phyloP scores from a whole-genome alignment of 2,888 invertebrate genomes.

The Drosophila flavopinicola region DNA sequence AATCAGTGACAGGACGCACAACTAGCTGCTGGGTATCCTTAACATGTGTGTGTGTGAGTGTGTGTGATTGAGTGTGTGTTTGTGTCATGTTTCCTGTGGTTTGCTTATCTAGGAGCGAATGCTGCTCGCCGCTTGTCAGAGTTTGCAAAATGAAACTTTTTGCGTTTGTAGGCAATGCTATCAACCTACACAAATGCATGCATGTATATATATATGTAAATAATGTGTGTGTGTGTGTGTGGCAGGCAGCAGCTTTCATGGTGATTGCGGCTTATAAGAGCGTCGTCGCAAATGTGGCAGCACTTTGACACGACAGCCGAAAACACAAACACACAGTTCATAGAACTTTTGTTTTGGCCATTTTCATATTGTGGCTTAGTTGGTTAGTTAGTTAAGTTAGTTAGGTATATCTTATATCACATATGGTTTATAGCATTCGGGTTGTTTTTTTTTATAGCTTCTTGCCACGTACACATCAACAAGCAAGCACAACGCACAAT shows the following conservation, averaged over 20 bases:
- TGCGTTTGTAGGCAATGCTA: slow-evolving; percentile 19
- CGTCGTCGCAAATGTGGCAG: slow-evolving; percentile 35
- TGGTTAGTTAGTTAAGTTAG: slow-evolving; percentile 29
- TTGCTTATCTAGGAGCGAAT: slow-evolving; percentile 24
- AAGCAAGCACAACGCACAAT: slow-evolving; percentile 17
- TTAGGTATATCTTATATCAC: slow-evolving; percentile 40
- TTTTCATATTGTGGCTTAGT: slow-evolving; percentile 26
- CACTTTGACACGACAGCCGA: slow-evolving; percentile 34
- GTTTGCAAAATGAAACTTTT: slow-evolving; percentile 56
- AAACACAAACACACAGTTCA: slow-evolving; percentile 40
- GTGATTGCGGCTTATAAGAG: slow-evolving; percentile 39
- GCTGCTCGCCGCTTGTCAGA: slow-evolving; percentile 32
- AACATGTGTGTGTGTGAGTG: slow-evolving; percentile 2
- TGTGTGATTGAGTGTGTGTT: slow-evolving; percentile 16
- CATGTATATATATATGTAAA: too few relatives aligned
- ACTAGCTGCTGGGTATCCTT: slow-evolving; percentile 11
- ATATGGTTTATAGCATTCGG: slow-evolving; percentile 33
- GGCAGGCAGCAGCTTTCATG: slow-evolving; percentile 23
- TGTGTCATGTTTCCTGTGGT: slow-evolving; percentile 32
- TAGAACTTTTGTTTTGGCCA: slow-evolving; percentile 40
- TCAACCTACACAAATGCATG: too few relatives aligned
- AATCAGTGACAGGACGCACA: slow-evolving; percentile 48
- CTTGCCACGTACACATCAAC: slow-evolving; percentile 65
- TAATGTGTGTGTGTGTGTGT: neutral
- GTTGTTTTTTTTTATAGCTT: slow-evolving; percentile 36